Percentiles rank a stretch among this genome's conserved stretches.
phyloP scores from a whole-genome alignment of 2,888 invertebrate species.

The Siphonodentalium dalli region DNA sequence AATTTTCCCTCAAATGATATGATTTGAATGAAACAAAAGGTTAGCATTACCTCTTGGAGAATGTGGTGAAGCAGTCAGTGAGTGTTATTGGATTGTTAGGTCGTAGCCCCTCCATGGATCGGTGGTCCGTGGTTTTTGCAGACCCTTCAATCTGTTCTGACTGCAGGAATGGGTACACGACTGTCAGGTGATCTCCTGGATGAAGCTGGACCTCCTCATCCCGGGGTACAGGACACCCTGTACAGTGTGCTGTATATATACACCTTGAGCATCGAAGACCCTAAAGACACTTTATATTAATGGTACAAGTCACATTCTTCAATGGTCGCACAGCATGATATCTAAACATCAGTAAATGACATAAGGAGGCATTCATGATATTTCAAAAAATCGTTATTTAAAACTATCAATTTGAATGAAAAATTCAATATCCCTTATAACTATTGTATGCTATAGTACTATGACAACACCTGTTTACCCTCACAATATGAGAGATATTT shows the following conservation, averaged over 20 bases:
- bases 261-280: constrained; percentile 72
- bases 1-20: too few species aligned
- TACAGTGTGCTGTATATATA: constrained; percentile 69
- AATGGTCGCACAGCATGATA: too few species aligned
- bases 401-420: too few species aligned
- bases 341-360: too few species aligned
- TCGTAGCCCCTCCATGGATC: constrained; percentile 67
- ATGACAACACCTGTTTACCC: too few species aligned
- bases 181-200: constrained; percentile 69
- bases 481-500: too few species aligned
- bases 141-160: constrained; percentile 54
- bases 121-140: constrained; percentile 63
- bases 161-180: constrained; percentile 66
- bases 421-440: too few species aligned
- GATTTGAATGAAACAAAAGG: too few species aligned
- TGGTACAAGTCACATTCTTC: background rate
- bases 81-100: constrained; percentile 70
- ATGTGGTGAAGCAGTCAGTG: constrained; percentile 72
- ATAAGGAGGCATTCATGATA: background rate
- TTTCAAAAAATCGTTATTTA: background rate
- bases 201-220: constrained; percentile 67
- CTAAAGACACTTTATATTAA: constrained; percentile 64
- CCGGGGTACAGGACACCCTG: constrained; percentile 69
- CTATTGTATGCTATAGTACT: too few species aligned
- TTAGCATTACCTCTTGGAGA: constrained; percentile 67